Base-by-base conservation (phyloP, 2,113 vertebrate genomes). In the Platycercus adscitus region DNA sequence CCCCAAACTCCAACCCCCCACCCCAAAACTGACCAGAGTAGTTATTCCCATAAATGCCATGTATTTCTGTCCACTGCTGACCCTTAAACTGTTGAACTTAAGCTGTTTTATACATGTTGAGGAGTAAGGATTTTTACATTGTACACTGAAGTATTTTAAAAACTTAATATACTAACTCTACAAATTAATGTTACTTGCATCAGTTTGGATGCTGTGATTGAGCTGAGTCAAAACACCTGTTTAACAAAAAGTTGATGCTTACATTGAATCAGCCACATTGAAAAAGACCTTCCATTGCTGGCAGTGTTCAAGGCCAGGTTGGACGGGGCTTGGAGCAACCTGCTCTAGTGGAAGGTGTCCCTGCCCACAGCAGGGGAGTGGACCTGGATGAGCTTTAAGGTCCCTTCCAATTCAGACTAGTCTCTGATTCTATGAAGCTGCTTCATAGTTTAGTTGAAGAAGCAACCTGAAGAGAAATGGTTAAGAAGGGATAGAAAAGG, bases 41-140 rank as follows among this genome's bases (percentile, higher is more conserved):
- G 49, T 79, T 94, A 85, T 80, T 94, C 93, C 86, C 88, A 96
- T 94, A 94, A 95, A 94, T 52, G 82, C 87, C 78, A 75, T 94
- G 26, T 85, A 47, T 91, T 97, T 93, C 70, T 96, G 70, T 95
- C 63, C 88, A 77, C 65, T 93, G 70, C 73, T 95, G 92, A 94
- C 78, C 56, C 50, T 96, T 93, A 65, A 96, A 91, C 39, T 91
- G 92, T 80, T 95, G 96, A 94, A 93, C 78, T 75, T 89, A 41
- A 88, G 37, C 71, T 91, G 41, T 88, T 94, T 73, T 73, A 94
- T 90, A 82, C 14, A 37, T 93, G 72, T 87, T 3, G 9, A 87
- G 91, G 64, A 66, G 61, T 71, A 68, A 72, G 63, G 58, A 68
- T 94, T 94, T 96, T n/a, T n/a, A 52, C 49, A 61, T 39, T 91